Evolutionary conservation across 1,140 invertebrate species (phyloP).

Genomic region (Rhagoletis zephyria): DNA sequence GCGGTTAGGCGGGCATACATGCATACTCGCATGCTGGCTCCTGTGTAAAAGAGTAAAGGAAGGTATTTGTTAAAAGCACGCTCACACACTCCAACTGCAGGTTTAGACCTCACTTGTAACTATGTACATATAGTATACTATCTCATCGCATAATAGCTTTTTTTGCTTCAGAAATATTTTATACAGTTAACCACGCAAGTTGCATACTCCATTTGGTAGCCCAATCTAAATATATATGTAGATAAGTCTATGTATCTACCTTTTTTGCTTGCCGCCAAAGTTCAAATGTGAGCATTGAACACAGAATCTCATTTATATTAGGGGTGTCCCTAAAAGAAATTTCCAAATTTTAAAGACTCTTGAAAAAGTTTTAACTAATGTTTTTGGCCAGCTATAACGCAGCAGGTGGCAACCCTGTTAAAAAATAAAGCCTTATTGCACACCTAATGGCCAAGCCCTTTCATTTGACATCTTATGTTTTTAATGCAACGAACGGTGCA

Average conservation of each 20-base stretch:
- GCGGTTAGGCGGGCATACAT: not conserved
- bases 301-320: no score
- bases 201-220: not conserved
- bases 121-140: not conserved
- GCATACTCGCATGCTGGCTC: not conserved
- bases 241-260: not conserved
- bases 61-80: not conserved
- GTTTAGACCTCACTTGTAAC: not conserved
- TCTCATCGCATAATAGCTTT: not conserved
- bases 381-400: no score
- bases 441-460: no score
- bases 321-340: no score
- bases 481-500: no score
- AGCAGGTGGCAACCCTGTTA: no score
- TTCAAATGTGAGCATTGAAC: not conserved
- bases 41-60: no score
- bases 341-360: no score
- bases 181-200: conserved; percentile 25
- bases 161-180: conserved; percentile 7
- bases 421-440: no score
- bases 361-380: no score
- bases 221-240: not conserved
- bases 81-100: no score
- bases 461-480: no score
- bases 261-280: not conserved